Evolutionary conservation across 2,888 invertebrate species (phyloP), one percentile per base, ranked within the genome.

Genomic region (Endotricha flammealis): DNA sequence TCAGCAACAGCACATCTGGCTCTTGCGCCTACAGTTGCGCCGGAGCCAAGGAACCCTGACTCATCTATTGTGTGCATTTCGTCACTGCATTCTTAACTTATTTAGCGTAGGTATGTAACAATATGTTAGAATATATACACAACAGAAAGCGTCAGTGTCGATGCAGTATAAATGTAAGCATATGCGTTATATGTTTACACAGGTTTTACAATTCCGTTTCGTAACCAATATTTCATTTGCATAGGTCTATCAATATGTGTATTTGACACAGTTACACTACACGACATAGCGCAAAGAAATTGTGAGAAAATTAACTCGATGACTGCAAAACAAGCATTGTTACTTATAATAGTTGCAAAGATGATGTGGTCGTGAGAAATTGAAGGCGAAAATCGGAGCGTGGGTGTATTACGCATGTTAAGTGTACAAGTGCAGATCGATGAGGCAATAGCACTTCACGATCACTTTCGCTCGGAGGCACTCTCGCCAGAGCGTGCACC

Each of bases 351-450:
- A 57, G 56, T 66, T 65, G 57, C 57, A 56, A 64, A 56, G 53
- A 50, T 68, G 70, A 76, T 72, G 67, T 70, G 57, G 66, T 70
- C 73, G 77, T 83, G 79, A 76, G 80, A 80, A 81, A 70, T 68
- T 68, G 53, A 42, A 51, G 40, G 60, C 64, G 58, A 71, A 77
- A 82, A 81, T 74, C 71, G 53, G 82, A 82, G 64, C 83, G 83
- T 83, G 83, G 80, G 82, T 76, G 66, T 70, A 68, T 76, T 76
- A 74, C 72, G 68, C 67, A 66, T 68, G 62, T 55, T 50, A 58
- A 76, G 69, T 64, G 66, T 54, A 61, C 68, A 70, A 74, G 64
- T 72, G 72, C 64, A 65, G 56, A 70, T 74, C 68, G 70, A 73
- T 82, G 77, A 73, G 53, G 80, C 76, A 79, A 80, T 45, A 46